Evolutionary conservation across 1,140 invertebrate genomes (phyloP), one percentile per base, ranked within the genome.

Genomic region (Glossosoma conforme): DNA sequence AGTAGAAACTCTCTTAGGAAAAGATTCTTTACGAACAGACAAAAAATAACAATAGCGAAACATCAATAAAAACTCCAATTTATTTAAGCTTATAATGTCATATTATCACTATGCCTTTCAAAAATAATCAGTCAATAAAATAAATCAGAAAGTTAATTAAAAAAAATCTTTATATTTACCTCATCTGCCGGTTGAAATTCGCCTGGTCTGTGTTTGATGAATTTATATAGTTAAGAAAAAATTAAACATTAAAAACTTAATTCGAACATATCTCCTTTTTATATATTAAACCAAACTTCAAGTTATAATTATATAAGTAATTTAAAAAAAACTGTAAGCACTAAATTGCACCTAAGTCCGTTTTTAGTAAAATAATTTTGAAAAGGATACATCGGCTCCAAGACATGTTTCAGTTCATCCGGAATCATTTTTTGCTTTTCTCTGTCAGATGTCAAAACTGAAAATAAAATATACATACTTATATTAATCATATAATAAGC

Each of bases 311-410:
- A n/a, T n/a, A n/a, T n/a, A n/a, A n/a, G n/a, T n/a, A n/a, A n/a
- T n/a, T n/a, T n/a, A n/a, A n/a, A n/a, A n/a, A n/a, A n/a, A n/a
- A n/a, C n/a, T n/a, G n/a, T n/a, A n/a, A n/a, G n/a, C n/a, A n/a
- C n/a, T n/a, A n/a, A n/a, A n/a, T n/a, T n/a, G n/a, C n/a, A n/a
- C n/a, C n/a, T n/a, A n/a, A n/a, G n/a, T n/a, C n/a, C n/a, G n/a
- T n/a, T n/a, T n/a, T n/a, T n/a, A n/a, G n/a, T n/a, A n/a, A n/a
- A n/a, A n/a, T 14, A 42, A 33, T 15, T 24, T 47, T 44, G 17
- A 60, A 65, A 69, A 67, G 58, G 56, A 61, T 80, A 81, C 79
- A 81, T 64, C 69, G 81, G 79, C 60, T 82, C 79, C 18, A 80
- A 74, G 41, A 82, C 66, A 58, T 80, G 80, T 47, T 76, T 75